Percentiles rank a stretch among this genome's conserved stretches.
Conservation (phyloP, 2,888 invertebrate genomes). For the Polia nebulosa region DNA sequence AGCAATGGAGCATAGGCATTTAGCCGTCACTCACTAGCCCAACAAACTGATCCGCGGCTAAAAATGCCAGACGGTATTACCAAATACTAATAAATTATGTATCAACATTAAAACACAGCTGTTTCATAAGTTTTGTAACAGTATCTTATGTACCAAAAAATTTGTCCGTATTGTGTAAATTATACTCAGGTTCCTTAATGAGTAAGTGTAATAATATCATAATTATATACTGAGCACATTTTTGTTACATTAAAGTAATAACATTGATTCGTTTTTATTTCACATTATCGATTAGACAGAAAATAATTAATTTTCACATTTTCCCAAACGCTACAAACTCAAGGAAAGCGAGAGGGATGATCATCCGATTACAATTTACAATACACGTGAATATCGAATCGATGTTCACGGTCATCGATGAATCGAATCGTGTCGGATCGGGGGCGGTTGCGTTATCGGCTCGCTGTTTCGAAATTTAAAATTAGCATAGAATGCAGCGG, state of each 20-base stretch:
- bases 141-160: slow-evolving; percentile 16
- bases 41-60: slow-evolving; percentile 22
- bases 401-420: slow-evolving; percentile 74
- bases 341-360: slow-evolving; percentile 75
- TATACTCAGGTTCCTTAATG: slow-evolving; percentile 9
- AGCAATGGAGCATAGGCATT: slow-evolving; percentile 16
- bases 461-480: slow-evolving; percentile 62
- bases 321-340: not conserved
- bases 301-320: not conserved
- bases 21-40: slow-evolving; percentile 14
- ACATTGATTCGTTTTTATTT: not conserved
- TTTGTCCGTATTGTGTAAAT: slow-evolving; percentile 33
- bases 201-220: not conserved
- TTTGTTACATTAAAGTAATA: not conserved
- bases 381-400: slow-evolving; percentile 73
- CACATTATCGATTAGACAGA: not conserved
- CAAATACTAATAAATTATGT: slow-evolving; percentile 51
- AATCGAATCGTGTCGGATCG: slow-evolving; percentile 67
- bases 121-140: slow-evolving; percentile 43
- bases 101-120: slow-evolving; percentile 41
- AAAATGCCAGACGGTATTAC: slow-evolving; percentile 56
- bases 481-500: slow-evolving; percentile 39
- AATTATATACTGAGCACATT: not conserved
- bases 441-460: slow-evolving; percentile 62
- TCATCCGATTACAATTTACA: slow-evolving; percentile 65